Conservation (phyloP, 1,140 invertebrate species). For the Paraescarpia echinospica region DNA sequence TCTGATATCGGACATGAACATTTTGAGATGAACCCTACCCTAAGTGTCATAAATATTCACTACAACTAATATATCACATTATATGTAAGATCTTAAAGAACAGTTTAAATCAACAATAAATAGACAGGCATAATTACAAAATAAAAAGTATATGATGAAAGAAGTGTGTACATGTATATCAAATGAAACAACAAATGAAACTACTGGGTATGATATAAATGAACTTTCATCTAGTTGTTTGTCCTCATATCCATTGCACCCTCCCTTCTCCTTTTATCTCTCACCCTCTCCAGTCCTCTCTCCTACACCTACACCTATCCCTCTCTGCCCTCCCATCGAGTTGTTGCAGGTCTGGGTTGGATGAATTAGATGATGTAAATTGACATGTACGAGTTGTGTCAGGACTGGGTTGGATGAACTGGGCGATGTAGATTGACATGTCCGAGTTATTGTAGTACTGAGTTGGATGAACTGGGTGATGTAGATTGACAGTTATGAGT, state of each 20-base stretch:
- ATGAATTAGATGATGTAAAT: no score
- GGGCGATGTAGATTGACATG: no score
- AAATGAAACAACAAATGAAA: neutral
- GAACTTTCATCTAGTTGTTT: no score
- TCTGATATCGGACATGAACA: no score
- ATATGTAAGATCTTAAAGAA: neutral
- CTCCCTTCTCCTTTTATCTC: neutral
- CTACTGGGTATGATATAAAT: no score
- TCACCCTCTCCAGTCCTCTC: conserved; percentile 18
- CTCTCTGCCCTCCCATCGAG: no score
- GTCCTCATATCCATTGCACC: no score
- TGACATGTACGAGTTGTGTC: no score
- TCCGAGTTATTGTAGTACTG: no score
- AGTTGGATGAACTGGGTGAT: neutral
- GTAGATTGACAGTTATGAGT: no score
- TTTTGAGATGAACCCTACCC: no score
- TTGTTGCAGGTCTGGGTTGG: neutral
- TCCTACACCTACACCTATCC: no score
- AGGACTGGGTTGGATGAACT: neutral
- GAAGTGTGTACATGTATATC: neutral
- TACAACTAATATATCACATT: neutral
- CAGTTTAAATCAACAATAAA: neutral
- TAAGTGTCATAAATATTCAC: neutral
- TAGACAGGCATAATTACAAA: neutral
- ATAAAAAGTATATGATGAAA: neutral